Base-by-base conservation (phyloP, 2,888 invertebrate genomes). In the Meteorus colon region DNA sequence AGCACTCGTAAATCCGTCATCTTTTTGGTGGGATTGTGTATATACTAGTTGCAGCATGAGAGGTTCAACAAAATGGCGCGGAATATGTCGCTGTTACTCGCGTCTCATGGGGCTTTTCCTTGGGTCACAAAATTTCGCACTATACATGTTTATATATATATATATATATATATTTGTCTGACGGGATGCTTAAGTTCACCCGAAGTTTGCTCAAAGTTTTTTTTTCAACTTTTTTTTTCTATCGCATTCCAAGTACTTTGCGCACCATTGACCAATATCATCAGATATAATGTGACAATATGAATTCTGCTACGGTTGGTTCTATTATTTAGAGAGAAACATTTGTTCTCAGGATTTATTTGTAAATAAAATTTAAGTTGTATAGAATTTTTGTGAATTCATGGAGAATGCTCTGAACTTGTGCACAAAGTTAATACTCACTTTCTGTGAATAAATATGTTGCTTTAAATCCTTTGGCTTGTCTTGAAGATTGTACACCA, bases 371-470 rank as follows among this genome's bases (percentile, higher is more conserved):
- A 34, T 34, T 34, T 34, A 34, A 34, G 24, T 24, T 24, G 24
- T 24, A 24, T 24, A 24, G 24, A 24, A 24, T 24, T 24, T 1
- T 34, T 34, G 2, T 34, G 34, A 34, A 34, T 34, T 6, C 2
- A 34, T 34, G 24, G 24, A 24, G 24, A 24, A 24, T 24, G 24
- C 24, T 24, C 24, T 34, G 34, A 34, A 8, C 34, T 34, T 34
- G 8, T 34, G 8, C 5, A 8, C 34, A 34, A 34, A 8, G 12
- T 41, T 14, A 16, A 34, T 80, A 92, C 94, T 93, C 91, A 97
- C 98, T 96, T 92, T 96, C 96, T 79, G 96, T 94, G 91, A 98
- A 98, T 84, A 93, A 93, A 90, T 96, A 98, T 76, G 94, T 94
- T 80, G 97, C 96, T 87, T 95, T 95, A 90, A 97, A 98, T 79